Evolutionary conservation across 2,888 invertebrate species (phyloP).

Genomic region (Eledone cirrhosa): DNA sequence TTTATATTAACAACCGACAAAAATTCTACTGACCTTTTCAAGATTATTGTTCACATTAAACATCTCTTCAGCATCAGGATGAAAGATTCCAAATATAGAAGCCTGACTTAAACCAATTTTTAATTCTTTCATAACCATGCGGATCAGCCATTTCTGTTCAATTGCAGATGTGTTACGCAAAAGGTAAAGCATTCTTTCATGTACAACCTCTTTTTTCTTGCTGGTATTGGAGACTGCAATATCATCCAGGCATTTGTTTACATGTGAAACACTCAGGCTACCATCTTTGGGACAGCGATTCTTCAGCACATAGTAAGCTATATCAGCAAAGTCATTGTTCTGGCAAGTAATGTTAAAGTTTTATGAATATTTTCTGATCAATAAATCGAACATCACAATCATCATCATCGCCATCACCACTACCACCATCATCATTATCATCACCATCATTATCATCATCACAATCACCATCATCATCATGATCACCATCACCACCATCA

Average conservation of each 20-base stretch:
- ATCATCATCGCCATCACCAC: too few relatives aligned
- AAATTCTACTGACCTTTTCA: constrained; percentile 71
- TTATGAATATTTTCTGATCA: too few relatives aligned
- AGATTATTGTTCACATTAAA: constrained; percentile 79
- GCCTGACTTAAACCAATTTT: constrained; percentile 78
- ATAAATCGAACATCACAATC: too few relatives aligned
- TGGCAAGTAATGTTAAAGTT: too few relatives aligned
- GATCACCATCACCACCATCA: too few relatives aligned
- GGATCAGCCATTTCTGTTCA: constrained; percentile 90
- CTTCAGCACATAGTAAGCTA: constrained; percentile 77
- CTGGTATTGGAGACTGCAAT: constrained; percentile 77
- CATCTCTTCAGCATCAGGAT: constrained; percentile 81
- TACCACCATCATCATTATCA: too few relatives aligned
- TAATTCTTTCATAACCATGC: constrained; percentile 86
- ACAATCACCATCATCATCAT: too few relatives aligned
- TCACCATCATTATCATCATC: too few relatives aligned
- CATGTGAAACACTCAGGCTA: constrained; percentile 75
- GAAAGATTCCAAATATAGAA: constrained; percentile 77
- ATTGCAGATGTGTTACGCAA: constrained; percentile 76
- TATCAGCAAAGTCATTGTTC: constrained; percentile 81
- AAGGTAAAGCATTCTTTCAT: constrained; percentile 75
- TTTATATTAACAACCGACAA: too few relatives aligned
- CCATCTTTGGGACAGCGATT: constrained; percentile 68
- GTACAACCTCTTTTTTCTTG: constrained; percentile 66
- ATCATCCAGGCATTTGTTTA: constrained; percentile 80